Evolutionary conservation across 2,113 vertebrate species (phyloP).

Genomic region (Rhinolophus sinicus): DNA sequence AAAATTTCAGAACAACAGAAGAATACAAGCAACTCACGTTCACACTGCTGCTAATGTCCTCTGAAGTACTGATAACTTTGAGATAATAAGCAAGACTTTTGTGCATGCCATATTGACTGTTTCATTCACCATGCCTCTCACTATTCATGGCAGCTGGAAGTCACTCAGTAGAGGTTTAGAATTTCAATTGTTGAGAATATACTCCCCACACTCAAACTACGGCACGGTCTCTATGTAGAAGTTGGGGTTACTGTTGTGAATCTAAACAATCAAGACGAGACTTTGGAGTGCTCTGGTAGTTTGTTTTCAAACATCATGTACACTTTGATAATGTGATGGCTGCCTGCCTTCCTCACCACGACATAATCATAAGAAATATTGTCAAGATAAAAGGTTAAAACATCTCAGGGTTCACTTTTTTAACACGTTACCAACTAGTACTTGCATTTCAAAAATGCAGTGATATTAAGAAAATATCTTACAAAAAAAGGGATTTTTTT

Average conservation of each 20-base stretch:
- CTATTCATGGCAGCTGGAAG: not conserved
- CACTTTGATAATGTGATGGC: not conserved
- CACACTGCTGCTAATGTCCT: not conserved
- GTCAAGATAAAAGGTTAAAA: not conserved
- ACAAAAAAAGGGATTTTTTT: not conserved
- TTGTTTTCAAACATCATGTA: not conserved
- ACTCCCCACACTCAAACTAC: not conserved
- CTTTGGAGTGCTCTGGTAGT: not conserved
- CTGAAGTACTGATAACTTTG: not conserved
- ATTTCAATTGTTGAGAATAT: not conserved
- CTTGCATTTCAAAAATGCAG: not conserved
- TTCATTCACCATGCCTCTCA: not conserved
- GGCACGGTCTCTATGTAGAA: not conserved
- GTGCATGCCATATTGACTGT: not conserved
- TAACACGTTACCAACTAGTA: not conserved
- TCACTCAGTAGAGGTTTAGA: not conserved
- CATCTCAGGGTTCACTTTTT: not conserved
- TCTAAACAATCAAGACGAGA: not conserved
- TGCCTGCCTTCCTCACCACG: not conserved
- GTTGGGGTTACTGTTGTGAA: not conserved
- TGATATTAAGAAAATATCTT: not conserved
- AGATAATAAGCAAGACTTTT: not conserved
- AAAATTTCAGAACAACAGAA: slow-evolving; percentile 26
- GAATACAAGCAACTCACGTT: not conserved
- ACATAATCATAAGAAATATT: not conserved